Evolutionary conservation across 2,113 vertebrate genomes (phyloP), one percentile per base, ranked within the genome.

Genomic region (Eupsittula cactorum): DNA sequence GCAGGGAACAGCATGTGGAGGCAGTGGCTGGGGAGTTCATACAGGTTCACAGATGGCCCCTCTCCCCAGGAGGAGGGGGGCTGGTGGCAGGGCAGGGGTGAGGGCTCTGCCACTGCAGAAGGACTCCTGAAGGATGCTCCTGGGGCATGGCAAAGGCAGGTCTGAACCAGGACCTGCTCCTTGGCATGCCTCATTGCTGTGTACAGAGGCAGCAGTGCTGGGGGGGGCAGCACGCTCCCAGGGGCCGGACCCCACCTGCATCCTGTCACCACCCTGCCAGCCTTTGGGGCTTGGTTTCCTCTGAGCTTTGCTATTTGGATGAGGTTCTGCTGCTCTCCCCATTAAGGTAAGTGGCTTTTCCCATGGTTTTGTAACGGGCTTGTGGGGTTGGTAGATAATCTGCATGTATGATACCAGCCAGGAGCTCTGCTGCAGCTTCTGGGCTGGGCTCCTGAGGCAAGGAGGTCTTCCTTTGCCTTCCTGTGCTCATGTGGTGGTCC

Each of bases 191-290:
- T 8, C 8, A 1, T 60, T 53, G 28, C 31, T 13, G 7, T 74
- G 31, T 46, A 13, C 46, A 41, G 29, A 12, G n/a, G n/a, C 35
- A 86, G 71, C 60, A 27, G 41, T 1, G 6, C 42, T 49, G 17
- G 33, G 24, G 24, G n/a, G 17, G 33, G 47, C 18, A 55, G 41
- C 39, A 29, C 1, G 0, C 2, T 49, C 21, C 35, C 1, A 14
- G 47, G 17, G 41, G 12, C 35, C 28, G 49, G 55, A 62, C 8
- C 49, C 49, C 42, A 55, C 53, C 63, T 46, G 49, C 15, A 41
- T 44, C 42, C 80, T 24, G 20, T 76, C n/a, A 21, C 74, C 33
- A 18, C 33, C 59, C 39, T 27, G 37, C 64, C 1, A 4, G 41
- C 64, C 35, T 65, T 13, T 27, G 41, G 46, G 31, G 10, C 16